Evolutionary conservation across 2,797 vertebrate species (phyloP).

Genomic region (Oceanodroma leucorhoa): DNA sequence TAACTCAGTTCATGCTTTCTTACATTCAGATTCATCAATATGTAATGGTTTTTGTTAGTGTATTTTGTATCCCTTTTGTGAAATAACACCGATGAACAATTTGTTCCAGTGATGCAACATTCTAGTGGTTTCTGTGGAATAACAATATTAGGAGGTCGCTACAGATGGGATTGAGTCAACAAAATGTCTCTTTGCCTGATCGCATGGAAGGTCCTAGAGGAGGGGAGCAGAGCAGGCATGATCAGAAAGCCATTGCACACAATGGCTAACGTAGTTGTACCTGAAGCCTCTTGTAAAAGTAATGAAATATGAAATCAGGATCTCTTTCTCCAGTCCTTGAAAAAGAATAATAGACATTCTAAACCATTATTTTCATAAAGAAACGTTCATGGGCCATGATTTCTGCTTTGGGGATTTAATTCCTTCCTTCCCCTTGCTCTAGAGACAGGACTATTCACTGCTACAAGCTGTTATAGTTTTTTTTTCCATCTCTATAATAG

Average conservation of each 20-base stretch:
- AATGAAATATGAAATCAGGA: neutral
- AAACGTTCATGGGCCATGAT: neutral
- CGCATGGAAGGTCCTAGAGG: neutral
- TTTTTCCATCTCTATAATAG: neutral
- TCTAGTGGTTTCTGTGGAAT: neutral
- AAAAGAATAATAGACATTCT: neutral
- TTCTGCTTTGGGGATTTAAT: neutral
- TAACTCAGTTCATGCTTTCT: neutral
- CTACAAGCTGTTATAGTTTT: neutral
- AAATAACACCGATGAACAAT: neutral
- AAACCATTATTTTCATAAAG: neutral
- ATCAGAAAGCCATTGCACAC: neutral
- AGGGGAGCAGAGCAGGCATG: neutral
- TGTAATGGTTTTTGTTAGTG: neutral
- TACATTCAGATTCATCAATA: neutral
- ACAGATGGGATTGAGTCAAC: neutral
- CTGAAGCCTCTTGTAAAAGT: neutral
- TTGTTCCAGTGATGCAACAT: neutral
- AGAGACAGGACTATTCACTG: neutral
- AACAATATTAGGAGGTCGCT: neutral
- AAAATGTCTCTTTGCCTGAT: neutral
- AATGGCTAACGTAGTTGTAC: neutral
- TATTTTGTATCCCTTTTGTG: neutral
- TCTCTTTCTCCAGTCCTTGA: neutral
- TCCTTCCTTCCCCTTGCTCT: neutral